Conservation (phyloP, 2,888 invertebrate genomes). For the Cosmia pyralina region DNA sequence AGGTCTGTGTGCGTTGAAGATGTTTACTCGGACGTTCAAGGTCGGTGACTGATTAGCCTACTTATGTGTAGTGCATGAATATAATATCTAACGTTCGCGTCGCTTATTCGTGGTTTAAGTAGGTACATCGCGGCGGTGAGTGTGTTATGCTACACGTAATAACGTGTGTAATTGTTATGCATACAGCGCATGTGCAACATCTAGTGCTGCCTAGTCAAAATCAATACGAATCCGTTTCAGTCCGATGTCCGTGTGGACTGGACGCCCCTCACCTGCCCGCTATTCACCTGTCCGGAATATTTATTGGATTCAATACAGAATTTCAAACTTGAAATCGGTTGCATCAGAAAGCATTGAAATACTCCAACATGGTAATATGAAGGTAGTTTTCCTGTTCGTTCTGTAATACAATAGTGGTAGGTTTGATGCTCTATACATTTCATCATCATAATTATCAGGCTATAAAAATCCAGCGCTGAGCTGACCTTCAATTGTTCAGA, state of each 20-base stretch:
- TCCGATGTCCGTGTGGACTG: conserved; percentile 12
- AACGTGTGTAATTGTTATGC: conserved; percentile 30
- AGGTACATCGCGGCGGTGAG: conserved; percentile 2
- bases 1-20: conserved; percentile 63
- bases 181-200: conserved; percentile 56
- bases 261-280: conserved; percentile 8
- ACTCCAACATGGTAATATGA: conserved; percentile 22
- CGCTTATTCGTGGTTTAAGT: conserved; percentile 41
- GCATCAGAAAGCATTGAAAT: conserved; percentile 49
- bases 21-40: conserved; percentile 74
- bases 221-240: conserved; percentile 41
- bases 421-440: conserved; percentile 9
- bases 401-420: conserved; percentile 7
- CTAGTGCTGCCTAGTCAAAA: conserved; percentile 14
- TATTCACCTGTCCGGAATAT: conserved; percentile 46
- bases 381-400: conserved; percentile 57
- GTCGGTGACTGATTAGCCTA: conserved; percentile 69
- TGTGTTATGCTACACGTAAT: conserved; percentile 19
- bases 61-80: conserved; percentile 54
- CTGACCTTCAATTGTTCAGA: conserved; percentile 28
- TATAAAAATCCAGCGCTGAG: neutral
- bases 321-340: conserved; percentile 45
- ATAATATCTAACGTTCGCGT: conserved; percentile 45
- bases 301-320: conserved; percentile 29
- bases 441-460: neutral